These are phyloP conservation scores for Ctenopoma multispine DNA, from an alignment of 2,797 vertebrate genomes.

Conservation along the genomic window DNA sequence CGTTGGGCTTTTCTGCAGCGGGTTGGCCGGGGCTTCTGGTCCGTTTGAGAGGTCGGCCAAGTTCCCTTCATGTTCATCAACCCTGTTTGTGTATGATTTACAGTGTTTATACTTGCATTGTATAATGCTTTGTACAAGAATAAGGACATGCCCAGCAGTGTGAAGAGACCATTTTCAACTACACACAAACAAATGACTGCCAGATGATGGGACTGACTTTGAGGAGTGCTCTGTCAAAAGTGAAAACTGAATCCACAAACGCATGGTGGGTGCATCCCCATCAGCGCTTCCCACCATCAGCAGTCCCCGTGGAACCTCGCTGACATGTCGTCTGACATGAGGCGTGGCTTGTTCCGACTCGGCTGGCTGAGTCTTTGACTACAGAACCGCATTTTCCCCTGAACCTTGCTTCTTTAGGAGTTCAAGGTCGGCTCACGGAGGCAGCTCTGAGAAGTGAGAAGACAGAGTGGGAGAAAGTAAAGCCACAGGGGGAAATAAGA, in stretches of 20 bases:
- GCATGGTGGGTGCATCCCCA: not conserved
- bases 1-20: not conserved
- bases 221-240: constrained; percentile 9
- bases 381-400: not conserved
- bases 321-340: not conserved
- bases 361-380: not conserved
- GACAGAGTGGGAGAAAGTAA: constrained; percentile 1
- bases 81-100: constrained; percentile 45
- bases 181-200: constrained; percentile 45
- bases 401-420: not conserved
- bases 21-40: constrained; percentile 12
- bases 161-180: constrained; percentile 34
- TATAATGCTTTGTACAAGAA: constrained; percentile 15
- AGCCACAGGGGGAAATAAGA: not conserved
- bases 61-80: constrained; percentile 37
- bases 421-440: constrained; percentile 42
- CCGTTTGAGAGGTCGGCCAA: constrained; percentile 46
- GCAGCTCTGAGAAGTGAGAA: constrained; percentile 17
- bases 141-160: constrained; percentile 23
- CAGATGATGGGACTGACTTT: constrained; percentile 43
- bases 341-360: not conserved
- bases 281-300: constrained; percentile 45
- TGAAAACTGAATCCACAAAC: constrained; percentile 43
- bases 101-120: constrained; percentile 58
- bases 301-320: not conserved